phyloP scores from a whole-genome alignment of 2,888 invertebrate genomes.

The Cheilosia pagana region DNA sequence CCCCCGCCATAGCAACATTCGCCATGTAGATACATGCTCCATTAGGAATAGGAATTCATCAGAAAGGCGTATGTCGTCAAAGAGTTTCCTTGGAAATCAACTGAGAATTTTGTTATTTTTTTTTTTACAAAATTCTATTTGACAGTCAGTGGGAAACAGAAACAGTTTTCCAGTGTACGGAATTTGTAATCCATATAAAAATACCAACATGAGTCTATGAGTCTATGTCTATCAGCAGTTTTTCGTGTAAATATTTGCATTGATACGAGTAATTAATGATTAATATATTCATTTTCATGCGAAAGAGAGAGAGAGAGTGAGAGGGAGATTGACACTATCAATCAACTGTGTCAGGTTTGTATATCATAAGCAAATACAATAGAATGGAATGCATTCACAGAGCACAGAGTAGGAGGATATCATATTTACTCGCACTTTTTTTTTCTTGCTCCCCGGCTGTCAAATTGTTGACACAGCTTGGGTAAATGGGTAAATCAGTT shows the following conservation, averaged over 20 bases:
- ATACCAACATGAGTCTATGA: conserved; percentile 19
- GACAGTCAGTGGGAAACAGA: conserved; percentile 30
- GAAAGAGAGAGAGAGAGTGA: not conserved
- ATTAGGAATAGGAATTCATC: conserved; percentile 30
- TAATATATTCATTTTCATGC: conserved; percentile 58
- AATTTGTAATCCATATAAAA: conserved; percentile 35
- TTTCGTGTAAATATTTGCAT: conserved; percentile 56
- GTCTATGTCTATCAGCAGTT: conserved; percentile 16
- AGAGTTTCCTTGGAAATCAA: conserved; percentile 44
- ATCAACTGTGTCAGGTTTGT: conserved; percentile 56
- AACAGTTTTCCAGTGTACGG: conserved; percentile 7
- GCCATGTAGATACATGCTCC: conserved; percentile 28
- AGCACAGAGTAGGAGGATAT: conserved; percentile 6
- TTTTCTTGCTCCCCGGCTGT: conserved; percentile 16
- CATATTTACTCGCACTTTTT: conserved; percentile 19
- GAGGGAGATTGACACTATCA: conserved; percentile 32
- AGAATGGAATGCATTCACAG: conserved; percentile 57
- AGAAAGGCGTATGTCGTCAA: conserved; percentile 6
- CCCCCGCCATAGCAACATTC: not conserved
- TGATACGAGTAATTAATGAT: conserved; percentile 67
- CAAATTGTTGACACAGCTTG: conserved; percentile 64
- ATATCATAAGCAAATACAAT: conserved; percentile 65
- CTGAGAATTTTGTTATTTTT: not conserved
- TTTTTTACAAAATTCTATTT: conserved; percentile 1
- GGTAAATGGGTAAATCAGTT: conserved; percentile 63